Percentiles rank a stretch among this genome's conserved stretches.
phyloP scores from a whole-genome alignment of 2,113 vertebrate species.

The Cyanoramphus novaezelandiae region DNA sequence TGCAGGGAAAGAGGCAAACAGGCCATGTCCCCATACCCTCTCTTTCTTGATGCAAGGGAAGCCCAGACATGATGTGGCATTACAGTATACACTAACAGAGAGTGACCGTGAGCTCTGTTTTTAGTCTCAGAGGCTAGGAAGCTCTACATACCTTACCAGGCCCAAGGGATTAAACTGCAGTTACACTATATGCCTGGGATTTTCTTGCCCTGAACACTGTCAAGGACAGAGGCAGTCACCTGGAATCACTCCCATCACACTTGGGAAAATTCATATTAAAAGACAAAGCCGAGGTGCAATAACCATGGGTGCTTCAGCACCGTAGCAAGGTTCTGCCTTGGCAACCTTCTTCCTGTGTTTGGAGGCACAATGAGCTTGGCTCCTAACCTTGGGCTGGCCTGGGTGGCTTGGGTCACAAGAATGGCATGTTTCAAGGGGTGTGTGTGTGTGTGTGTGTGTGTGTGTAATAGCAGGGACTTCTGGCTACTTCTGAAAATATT shows the following conservation, averaged over 20 bases:
- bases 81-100: neutral
- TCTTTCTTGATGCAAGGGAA: neutral
- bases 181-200: neutral
- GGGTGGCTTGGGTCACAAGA: conserved; percentile 64
- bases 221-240: conserved; percentile 24
- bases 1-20: neutral
- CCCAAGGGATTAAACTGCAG: neutral
- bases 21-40: neutral
- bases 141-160: neutral
- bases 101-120: neutral
- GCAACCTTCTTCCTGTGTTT: neutral
- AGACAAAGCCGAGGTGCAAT: neutral
- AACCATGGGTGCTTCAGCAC: neutral
- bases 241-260: conserved; percentile 11
- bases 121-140: neutral
- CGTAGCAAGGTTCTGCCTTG: neutral
- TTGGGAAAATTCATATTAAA: neutral
- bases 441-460: too few relatives aligned
- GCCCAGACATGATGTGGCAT: neutral
- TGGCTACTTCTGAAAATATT: conserved; percentile 53
- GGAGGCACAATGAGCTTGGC: conserved; percentile 25
- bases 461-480: neutral
- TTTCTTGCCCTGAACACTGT: neutral
- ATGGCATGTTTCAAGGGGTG: conserved; percentile 59
- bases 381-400: conserved; percentile 56